Conservation (phyloP, 2,113 vertebrate species). For the Orycteropus afer region DNA sequence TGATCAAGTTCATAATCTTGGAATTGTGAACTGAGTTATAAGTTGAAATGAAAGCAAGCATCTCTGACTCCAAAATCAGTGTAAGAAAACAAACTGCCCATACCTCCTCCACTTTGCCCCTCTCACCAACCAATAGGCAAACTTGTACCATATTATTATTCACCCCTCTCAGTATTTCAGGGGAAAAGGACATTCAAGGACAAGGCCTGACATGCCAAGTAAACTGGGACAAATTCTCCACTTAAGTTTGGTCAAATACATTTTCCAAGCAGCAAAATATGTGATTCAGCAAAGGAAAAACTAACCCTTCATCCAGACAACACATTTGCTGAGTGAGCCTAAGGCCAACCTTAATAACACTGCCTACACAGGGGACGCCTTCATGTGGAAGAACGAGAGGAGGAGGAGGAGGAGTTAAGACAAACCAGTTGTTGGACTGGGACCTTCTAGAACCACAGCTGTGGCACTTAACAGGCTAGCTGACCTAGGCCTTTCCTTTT, state of each 20-base stretch:
- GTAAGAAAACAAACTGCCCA: not conserved
- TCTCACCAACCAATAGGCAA: not conserved
- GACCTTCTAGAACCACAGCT: constrained; percentile 56
- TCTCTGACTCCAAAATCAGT: constrained; percentile 22
- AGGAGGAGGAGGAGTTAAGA: not conserved
- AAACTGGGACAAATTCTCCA: constrained; percentile 49
- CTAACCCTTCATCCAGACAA: not conserved
- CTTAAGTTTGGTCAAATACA: constrained; percentile 53
- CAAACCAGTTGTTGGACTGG: not conserved
- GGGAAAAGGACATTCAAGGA: constrained; percentile 38
- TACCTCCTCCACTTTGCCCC: not conserved
- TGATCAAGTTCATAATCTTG: constrained; percentile 34
- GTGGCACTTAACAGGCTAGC: constrained; percentile 35
- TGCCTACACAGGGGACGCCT: not conserved
- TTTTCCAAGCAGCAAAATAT: constrained; percentile 54
- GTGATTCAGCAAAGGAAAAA: constrained; percentile 62
- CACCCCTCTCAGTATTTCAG: not conserved
- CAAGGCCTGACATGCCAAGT: constrained; percentile 16
- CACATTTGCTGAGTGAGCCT: not conserved
- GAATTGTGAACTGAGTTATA: constrained; percentile 49
- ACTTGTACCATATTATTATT: not conserved
- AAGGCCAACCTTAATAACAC: not conserved
- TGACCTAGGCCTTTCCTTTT: constrained; percentile 52
- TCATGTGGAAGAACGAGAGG: not conserved
- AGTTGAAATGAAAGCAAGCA: not conserved